Evolutionary conservation across 2,888 invertebrate species (phyloP), one percentile per base, ranked within the genome.

Genomic region (Orchesella flavescens): DNA sequence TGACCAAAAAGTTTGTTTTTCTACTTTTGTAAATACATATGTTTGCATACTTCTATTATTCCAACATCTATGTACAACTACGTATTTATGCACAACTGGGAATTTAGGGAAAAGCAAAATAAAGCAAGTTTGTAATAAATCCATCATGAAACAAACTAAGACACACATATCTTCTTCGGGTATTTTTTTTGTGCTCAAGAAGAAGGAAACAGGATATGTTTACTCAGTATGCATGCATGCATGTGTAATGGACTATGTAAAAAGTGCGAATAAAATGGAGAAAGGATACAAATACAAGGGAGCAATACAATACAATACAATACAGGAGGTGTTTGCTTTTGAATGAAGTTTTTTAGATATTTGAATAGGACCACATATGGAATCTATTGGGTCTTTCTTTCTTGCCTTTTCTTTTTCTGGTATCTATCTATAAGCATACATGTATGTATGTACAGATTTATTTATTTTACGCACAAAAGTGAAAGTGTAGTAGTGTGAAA

Each of bases 111-210:
- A 24, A 71, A 59, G 13, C 43, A n/a, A 53, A 75, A 17, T 17
- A 34, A 66, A 74, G 55, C 21, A 72, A 73, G 73, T 68, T 71
- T 71, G 82, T 71, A 82, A 82, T 82, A 82, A 82, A 82, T 82
- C 82, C 82, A 82, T 82, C 82, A 82, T 63, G 61, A 44, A 75
- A 71, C 69, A 76, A 81, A 81, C 74, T 24, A 81, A 74, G 81
- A 81, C 66, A 68, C 74, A 74, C 68, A 66, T 73, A 63, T 71
- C 61, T 61, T 71, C 71, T 23, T 34, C n/a, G n/a, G n/a, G n/a
- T n/a, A n/a, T n/a, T 66, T 46, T 19, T 66, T 17, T 57, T 46
- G 49, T 59, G 46, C 63, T 76, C 57, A 65, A 43, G 44, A 65
- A 43, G 44, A 7, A 53, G 17, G 17, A 15, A 53, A n/a, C 53